These are phyloP conservation scores for Zonotrichia leucophrys DNA, from an alignment of 2,113 vertebrate genomes.

Conservation along the genomic window DNA sequence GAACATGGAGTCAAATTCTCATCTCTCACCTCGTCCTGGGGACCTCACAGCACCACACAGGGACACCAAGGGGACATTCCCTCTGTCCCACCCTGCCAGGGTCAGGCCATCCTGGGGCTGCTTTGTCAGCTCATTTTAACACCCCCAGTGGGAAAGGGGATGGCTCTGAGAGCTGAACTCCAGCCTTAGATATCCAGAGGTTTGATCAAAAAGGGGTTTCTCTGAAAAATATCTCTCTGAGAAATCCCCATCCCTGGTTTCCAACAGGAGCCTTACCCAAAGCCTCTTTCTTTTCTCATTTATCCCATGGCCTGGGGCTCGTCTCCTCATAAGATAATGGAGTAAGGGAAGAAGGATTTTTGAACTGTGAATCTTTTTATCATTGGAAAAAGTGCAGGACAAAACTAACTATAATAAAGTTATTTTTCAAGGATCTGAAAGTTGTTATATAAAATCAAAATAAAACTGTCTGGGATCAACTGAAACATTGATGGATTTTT, in stretches of 20 bases:
- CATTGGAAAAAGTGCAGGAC: not conserved
- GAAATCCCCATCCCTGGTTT: not conserved
- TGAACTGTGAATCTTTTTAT: not conserved
- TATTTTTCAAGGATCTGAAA: not conserved
- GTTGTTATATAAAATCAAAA: not conserved
- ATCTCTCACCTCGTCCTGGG: too few species aligned
- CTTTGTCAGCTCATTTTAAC: not conserved
- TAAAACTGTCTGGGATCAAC: not conserved
- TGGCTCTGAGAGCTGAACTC: not conserved
- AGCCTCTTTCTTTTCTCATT: not conserved
- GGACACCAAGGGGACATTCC: too few species aligned
- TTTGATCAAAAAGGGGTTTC: not conserved
- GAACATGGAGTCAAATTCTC: too few species aligned
- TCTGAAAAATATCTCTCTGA: not conserved
- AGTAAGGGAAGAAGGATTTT: not conserved
- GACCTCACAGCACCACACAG: too few species aligned
- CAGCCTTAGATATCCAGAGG: not conserved
- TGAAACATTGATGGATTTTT: not conserved
- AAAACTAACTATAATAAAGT: not conserved
- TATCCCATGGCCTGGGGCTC: not conserved
- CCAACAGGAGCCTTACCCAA: not conserved
- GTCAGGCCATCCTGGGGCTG: not conserved
- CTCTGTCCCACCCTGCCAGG: not conserved
- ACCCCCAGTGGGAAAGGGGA: accelerated
- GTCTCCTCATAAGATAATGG: not conserved